A percentile compares a stretch with the other conserved stretches of the same genome.
Evolutionary conservation across 2,113 vertebrate species (phyloP).

Genomic region (Chamaetylas fuelleborni): DNA sequence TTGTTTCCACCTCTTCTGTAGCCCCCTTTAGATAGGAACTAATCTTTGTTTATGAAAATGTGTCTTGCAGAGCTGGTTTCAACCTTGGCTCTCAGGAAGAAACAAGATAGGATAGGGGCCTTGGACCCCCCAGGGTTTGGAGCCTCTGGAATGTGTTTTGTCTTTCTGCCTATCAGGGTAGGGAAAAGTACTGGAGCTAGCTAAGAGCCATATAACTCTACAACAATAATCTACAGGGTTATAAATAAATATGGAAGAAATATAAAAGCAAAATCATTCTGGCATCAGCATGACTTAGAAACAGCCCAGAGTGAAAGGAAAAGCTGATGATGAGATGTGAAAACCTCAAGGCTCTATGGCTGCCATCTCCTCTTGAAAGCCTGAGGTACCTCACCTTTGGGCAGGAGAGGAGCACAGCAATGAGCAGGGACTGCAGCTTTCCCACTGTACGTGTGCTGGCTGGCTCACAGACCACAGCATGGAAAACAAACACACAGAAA

Average conservation of each 20-base stretch:
- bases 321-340: neutral
- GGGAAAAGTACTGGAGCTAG: neutral
- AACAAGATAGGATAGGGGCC: neutral
- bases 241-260: neutral
- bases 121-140: neutral
- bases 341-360: neutral
- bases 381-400: neutral
- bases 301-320: neutral
- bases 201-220: neutral
- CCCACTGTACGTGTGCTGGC: fast-evolving
- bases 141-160: neutral
- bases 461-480: neutral
- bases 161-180: neutral
- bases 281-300: neutral
- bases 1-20: neutral
- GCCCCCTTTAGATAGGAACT: neutral
- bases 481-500: neutral
- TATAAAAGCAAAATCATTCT: neutral
- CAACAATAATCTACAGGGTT: neutral
- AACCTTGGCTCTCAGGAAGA: neutral
- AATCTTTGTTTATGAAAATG: neutral
- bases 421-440: neutral
- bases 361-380: neutral
- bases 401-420: neutral
- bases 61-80: fast-evolving